Evolutionary conservation across 2,113 vertebrate genomes (phyloP).

Genomic region (Geothlypis trichas): DNA sequence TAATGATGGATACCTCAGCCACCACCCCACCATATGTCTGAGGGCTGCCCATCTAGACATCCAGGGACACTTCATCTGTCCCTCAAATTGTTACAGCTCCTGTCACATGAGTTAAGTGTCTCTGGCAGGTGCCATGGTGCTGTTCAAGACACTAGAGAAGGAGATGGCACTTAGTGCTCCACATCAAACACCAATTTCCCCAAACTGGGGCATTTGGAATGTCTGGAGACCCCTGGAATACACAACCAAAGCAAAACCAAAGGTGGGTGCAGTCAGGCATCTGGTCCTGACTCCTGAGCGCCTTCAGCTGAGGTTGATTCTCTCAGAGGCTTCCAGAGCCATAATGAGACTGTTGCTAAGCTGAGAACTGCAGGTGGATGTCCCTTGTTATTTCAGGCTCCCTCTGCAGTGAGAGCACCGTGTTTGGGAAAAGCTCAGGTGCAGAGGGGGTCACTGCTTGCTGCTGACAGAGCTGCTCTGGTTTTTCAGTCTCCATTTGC

Average conservation of each 20-base stretch:
- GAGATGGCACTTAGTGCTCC: background rate
- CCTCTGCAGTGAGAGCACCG: background rate
- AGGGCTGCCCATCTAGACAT: background rate
- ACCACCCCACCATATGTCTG: fast-evolving
- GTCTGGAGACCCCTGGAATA: background rate
- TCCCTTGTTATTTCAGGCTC: background rate
- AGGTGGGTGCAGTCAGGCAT: background rate
- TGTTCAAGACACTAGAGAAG: background rate
- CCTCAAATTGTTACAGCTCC: background rate
- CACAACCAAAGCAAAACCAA: background rate
- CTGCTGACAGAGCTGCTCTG: background rate
- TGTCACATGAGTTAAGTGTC: background rate
- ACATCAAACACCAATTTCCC: background rate
- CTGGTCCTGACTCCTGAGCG: background rate
- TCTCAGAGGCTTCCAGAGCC: background rate
- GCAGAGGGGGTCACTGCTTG: background rate
- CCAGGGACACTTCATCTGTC: background rate
- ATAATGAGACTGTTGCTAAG: background rate
- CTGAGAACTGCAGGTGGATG: background rate
- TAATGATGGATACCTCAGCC: background rate
- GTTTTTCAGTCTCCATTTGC: background rate
- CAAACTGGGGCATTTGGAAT: background rate
- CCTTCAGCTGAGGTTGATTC: background rate
- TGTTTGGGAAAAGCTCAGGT: background rate
- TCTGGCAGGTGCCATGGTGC: background rate